Conservation (phyloP, 23 tunicate genomes). For the Clavelina lepadiformis region DNA sequence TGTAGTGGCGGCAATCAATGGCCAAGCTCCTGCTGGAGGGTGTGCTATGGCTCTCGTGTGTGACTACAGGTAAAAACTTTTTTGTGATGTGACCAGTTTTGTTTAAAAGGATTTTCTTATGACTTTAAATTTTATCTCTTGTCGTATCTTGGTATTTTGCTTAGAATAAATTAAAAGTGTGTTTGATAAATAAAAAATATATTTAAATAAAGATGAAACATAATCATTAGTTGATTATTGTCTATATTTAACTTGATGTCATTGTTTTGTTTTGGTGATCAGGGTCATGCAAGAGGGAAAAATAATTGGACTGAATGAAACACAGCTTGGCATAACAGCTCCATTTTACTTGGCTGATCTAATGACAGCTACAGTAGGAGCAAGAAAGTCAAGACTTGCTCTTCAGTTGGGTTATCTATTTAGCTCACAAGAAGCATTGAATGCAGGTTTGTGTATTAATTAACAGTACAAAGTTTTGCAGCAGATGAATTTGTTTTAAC, state of each 20-base stretch:
- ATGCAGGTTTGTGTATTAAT: slow-evolving; percentile 58
- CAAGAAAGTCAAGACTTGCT: slow-evolving; percentile 28
- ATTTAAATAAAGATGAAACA: no score
- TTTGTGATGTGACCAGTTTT: no score
- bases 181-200: no score
- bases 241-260: no score
- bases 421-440: slow-evolving; percentile 55
- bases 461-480: no score
- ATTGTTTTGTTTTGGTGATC: slow-evolving; percentile 1
- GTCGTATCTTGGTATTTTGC: no score
- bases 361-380: slow-evolving; percentile 46
- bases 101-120: no score
- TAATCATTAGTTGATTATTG: no score
- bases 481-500: no score
- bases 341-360: slow-evolving; percentile 69
- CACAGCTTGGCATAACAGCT: slow-evolving; percentile 76
- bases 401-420: slow-evolving; percentile 49
- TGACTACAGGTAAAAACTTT: slow-evolving; percentile 69
- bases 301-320: slow-evolving; percentile 85
- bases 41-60: slow-evolving; percentile 73
- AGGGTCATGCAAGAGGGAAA: slow-evolving; percentile 46
- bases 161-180: no score
- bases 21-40: slow-evolving; percentile 83
- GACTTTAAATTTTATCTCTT: not conserved
- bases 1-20: slow-evolving; percentile 74